Base-by-base conservation (phyloP, 2,888 invertebrate genomes). In the Eupithecia dodoneata region DNA sequence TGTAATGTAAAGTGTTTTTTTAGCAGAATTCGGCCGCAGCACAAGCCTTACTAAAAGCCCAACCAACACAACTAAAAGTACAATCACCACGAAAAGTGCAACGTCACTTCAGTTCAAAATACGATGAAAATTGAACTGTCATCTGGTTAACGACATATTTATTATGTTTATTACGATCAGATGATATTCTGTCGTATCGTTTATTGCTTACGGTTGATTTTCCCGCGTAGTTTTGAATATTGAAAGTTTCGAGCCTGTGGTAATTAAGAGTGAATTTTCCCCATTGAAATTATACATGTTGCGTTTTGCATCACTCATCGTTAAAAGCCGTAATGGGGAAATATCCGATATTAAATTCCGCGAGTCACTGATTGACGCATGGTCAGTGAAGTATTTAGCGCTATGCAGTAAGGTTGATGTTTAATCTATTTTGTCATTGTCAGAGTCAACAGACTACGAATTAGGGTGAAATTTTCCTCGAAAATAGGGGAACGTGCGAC, bases 101-200 rank as follows among this genome's bases (percentile, higher is more conserved):
- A 44, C n/a, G 70, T 72, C 76, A 71, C 69, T 18, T 42, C 45
- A 59, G 30, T 65, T 18, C 73, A n/a, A 49, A 49, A 73, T 13
- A 44, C 7, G 42, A 55, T 55, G 65, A 49, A 76, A 76, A 76
- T 76, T 76, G 76, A 73, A 71, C 76, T 73, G 76, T 76, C 76
- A 76, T 71, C 71, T 73, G 13, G 71, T 42, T 73, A 73, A 66
- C 45, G 73, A 71, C 73, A 52, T 72, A 70, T 71, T 65, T 70
- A 70, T 59, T 45, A 63, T 65, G 72, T n/a, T 18, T 45, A 10
- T 42, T 63, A 69, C 52, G 65, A 10, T 4, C 55, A 67, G 45
- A 67, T 71, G 30, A 71, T 63, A 71, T 74, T 42, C 44, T 30
- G 18, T 63, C 42, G 42, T 70, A 65, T 63, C 42, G 42, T 47